phyloP scores from a whole-genome alignment of 2,797 vertebrate genomes.

The Erethizon dorsatum region DNA sequence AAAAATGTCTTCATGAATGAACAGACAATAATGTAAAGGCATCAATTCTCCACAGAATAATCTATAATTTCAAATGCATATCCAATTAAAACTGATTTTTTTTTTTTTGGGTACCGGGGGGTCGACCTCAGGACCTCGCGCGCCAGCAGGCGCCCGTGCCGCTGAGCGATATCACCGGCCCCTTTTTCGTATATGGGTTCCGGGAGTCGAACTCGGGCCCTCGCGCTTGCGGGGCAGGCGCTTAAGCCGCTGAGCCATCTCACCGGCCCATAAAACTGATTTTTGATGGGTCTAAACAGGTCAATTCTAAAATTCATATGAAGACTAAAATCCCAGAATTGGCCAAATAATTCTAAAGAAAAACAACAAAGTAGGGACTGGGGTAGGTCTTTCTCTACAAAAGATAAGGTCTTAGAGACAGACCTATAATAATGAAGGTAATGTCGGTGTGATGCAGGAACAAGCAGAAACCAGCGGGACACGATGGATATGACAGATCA shows the following conservation, averaged over 20 bases:
- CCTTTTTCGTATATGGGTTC: too few relatives aligned
- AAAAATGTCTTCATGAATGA: constrained; percentile 23
- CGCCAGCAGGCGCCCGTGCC: too few relatives aligned
- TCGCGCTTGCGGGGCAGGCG: not conserved
- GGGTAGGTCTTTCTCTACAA: not conserved
- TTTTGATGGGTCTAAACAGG: not conserved
- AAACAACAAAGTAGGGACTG: not conserved
- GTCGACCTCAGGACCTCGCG: too few relatives aligned
- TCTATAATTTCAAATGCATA: constrained; percentile 53
- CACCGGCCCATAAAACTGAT: not conserved
- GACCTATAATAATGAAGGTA: not conserved
- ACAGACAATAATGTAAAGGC: not conserved
- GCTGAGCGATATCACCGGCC: too few relatives aligned
- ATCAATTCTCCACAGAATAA: not conserved
- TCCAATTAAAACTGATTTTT: constrained; percentile 16
- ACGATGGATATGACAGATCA: not conserved
- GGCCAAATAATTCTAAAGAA: not conserved
- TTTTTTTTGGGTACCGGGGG: too few relatives aligned
- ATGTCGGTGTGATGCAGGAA: not conserved
- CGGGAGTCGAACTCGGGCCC: too few relatives aligned
- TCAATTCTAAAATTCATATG: not conserved
- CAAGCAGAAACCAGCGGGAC: not conserved
- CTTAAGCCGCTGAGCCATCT: too few relatives aligned
- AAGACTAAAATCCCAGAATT: not conserved
- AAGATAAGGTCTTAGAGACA: not conserved